phyloP scores from a whole-genome alignment of 2,888 invertebrate species.

The Leistus spinibarbis region DNA sequence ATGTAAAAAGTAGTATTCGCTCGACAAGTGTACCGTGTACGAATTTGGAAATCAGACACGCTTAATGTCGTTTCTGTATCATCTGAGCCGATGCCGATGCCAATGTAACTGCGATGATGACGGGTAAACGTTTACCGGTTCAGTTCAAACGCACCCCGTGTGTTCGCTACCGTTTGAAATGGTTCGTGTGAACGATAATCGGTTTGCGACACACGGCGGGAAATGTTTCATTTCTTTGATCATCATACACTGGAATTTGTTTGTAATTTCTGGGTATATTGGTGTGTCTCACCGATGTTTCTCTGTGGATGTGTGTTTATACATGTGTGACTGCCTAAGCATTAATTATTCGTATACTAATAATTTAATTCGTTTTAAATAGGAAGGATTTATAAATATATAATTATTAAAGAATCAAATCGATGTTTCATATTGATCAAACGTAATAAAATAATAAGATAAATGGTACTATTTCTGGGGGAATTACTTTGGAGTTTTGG shows the following conservation, averaged over 20 bases:
- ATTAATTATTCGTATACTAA: conserved; percentile 1
- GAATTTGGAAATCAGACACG: neutral
- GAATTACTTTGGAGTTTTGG: too few species aligned
- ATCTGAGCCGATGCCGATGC: neutral
- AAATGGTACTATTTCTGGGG: too few species aligned
- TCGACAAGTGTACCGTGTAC: neutral
- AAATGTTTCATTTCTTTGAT: conserved; percentile 4
- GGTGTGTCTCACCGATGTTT: too few species aligned
- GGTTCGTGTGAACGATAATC: conserved; percentile 1
- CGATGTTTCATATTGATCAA: too few species aligned
- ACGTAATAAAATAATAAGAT: too few species aligned
- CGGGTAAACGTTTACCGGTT: conserved; percentile 5
- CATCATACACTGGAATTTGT: neutral
- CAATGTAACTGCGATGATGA: neutral
- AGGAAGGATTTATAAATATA: neutral
- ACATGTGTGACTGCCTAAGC: neutral
- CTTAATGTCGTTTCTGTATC: neutral
- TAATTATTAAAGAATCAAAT: neutral
- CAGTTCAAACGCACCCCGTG: neutral
- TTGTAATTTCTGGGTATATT: neutral
- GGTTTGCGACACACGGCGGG: neutral
- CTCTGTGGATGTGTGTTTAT: neutral
- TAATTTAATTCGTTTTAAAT: neutral
- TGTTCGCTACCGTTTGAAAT: neutral
- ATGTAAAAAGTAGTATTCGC: neutral